Evolutionary conservation across 2,113 vertebrate species (phyloP).

Genomic region (Haemorhous mexicanus): DNA sequence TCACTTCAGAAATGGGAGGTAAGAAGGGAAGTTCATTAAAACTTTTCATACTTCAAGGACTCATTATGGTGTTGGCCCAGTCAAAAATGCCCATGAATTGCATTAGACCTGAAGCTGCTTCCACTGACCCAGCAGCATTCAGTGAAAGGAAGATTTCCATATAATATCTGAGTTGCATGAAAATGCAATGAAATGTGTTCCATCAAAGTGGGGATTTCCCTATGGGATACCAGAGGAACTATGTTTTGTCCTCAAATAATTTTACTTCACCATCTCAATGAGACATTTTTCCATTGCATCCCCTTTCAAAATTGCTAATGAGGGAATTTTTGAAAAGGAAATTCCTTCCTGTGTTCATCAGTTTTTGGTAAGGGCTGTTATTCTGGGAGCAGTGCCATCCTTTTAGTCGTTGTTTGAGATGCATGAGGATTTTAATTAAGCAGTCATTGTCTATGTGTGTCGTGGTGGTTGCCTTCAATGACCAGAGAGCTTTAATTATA

Average conservation of each 20-base stretch:
- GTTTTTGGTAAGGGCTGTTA: not conserved
- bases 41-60: not conserved
- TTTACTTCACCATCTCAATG: not conserved
- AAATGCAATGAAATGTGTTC: not conserved
- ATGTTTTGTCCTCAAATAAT: not conserved
- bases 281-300: not conserved
- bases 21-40: not conserved
- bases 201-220: not conserved
- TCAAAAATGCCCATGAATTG: not conserved
- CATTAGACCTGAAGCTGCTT: not conserved
- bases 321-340: not conserved
- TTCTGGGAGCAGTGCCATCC: constrained; percentile 31
- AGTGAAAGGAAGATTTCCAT: not conserved
- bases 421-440: constrained; percentile 54
- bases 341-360: not conserved
- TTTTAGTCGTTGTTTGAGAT: constrained; percentile 29
- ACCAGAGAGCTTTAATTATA: constrained; percentile 5
- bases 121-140: not conserved
- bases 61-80: not conserved
- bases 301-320: not conserved
- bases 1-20: not conserved
- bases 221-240: not conserved
- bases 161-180: not conserved
- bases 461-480: not conserved
- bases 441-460: not conserved